A percentile compares a stretch with the other conserved stretches of the same genome.
Evolutionary conservation across 2,888 invertebrate species (phyloP).

Genomic region (Scelioninae gen. 2): DNA sequence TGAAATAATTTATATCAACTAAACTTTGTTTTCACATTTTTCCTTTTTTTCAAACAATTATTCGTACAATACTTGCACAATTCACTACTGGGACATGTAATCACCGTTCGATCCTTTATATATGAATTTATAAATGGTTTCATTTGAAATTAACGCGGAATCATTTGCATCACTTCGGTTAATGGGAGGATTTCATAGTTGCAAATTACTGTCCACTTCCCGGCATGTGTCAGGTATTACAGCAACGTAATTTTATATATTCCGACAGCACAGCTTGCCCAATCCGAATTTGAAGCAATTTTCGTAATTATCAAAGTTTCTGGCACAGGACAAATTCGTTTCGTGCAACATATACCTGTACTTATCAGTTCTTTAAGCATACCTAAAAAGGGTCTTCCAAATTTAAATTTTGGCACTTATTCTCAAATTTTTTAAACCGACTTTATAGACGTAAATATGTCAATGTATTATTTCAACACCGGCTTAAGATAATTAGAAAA

Average conservation of each 20-base stretch:
- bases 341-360: not conserved
- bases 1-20: too few species aligned
- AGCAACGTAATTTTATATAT: conserved; percentile 51
- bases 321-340: conserved; percentile 19
- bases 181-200: conserved; percentile 36
- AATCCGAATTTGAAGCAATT: conserved; percentile 47
- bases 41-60: too few species aligned
- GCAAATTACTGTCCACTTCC: conserved; percentile 44
- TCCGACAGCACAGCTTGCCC: conserved; percentile 50
- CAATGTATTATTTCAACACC: too few species aligned
- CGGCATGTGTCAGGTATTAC: conserved; percentile 52
- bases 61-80: too few species aligned
- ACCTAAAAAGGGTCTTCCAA: too few species aligned
- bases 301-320: conserved; percentile 44
- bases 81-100: conserved; percentile 11
- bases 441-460: too few species aligned
- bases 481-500: too few species aligned
- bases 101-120: conserved; percentile 9
- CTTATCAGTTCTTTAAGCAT: not conserved
- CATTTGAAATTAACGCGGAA: conserved; percentile 40
- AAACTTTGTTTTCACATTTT: too few species aligned
- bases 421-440: too few species aligned
- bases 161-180: conserved; percentile 41
- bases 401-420: too few species aligned
- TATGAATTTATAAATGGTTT: conserved; percentile 46